These are phyloP conservation scores for Sclerurus mexicanus DNA, from an alignment of 2,113 vertebrate species.

Conservation along the genomic window DNA sequence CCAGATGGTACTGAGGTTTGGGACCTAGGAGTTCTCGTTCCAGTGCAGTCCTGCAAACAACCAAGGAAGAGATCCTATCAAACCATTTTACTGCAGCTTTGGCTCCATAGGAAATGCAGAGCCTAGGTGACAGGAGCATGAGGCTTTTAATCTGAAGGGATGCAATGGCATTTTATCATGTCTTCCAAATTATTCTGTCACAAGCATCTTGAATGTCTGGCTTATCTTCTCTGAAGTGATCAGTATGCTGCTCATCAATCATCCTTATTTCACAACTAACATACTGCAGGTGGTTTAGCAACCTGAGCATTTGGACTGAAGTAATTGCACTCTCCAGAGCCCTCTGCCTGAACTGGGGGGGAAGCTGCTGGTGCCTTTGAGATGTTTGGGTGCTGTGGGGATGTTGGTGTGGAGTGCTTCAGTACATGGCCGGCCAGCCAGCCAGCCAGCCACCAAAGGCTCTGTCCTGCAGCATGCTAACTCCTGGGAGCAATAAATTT, in stretches of 20 bases:
- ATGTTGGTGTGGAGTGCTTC: not conserved
- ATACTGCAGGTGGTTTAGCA: not conserved
- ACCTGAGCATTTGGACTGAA: not conserved
- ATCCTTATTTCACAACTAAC: not conserved
- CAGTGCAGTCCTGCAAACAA: not conserved
- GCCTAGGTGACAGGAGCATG: not conserved
- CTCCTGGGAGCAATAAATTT: not conserved
- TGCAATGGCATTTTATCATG: not conserved
- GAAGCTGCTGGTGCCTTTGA: not conserved
- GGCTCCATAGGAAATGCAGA: not conserved
- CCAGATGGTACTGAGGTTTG: not conserved
- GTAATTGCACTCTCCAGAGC: not conserved
- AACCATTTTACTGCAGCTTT: not conserved
- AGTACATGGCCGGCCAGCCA: not conserved
- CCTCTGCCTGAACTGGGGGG: not conserved
- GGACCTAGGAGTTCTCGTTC: not conserved
- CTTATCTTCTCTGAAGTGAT: slow-evolving; percentile 21
- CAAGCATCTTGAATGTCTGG: not conserved
- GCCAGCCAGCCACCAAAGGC: no score
- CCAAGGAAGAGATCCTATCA: not conserved
- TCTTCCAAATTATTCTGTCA: not conserved
- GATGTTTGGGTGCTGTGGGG: not conserved
- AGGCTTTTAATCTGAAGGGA: not conserved
- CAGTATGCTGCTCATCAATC: not conserved
- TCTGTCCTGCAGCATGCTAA: not conserved